Evolutionary conservation across 2,113 vertebrate species (phyloP), one percentile per base, ranked within the genome.

Genomic region (Hyperoodon ampullatus): DNA sequence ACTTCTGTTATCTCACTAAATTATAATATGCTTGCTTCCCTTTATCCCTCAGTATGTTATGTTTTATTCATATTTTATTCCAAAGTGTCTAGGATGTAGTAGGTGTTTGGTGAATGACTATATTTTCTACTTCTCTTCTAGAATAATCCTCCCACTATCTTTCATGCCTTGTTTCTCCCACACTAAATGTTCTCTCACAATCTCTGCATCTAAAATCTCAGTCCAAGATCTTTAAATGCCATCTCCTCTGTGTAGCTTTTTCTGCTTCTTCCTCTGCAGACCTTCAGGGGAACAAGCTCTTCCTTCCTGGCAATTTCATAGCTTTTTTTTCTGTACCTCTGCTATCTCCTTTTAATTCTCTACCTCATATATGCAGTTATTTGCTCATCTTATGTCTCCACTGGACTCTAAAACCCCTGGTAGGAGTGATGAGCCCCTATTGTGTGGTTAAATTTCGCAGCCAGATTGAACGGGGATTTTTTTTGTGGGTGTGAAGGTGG

Each of bases 151-250:
- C 66, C 39, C 71, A 28, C 35, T 71, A 4, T 93, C 42, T 95
- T 90, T 65, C 55, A 68, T 33, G 28, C 53, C 23, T 84, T 88
- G 24, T 80, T 96, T 65, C 30, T 35, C 58, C 72, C 60, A 39
- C n/a, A 47, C 58, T 89, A 74, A 91, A 92, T 72, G 71, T 94
- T 90, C 61, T 90, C 65, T 94, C 24, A 85, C 24, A 58, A n/a
- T 82, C 35, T 80, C 50, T 70, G 19, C 39, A 35, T 68, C 58
- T 8, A 26, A 96, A 86, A 71, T 90, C 28, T 81, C 26, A 14
- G 5, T 35, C n/a, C 14, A 19, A 42, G 19, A 88, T 74, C 58
- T 94, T 71, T 65, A 92, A 90, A 84, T 92, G 12, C 2, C 70
- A 75, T 74, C 44, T 61, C 50, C n/a, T 90, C 74, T 44, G 0